A percentile compares a stretch with the other conserved stretches of the same genome.
phyloP scores from a whole-genome alignment of 2,113 vertebrate species.

The Salvator merianae region DNA sequence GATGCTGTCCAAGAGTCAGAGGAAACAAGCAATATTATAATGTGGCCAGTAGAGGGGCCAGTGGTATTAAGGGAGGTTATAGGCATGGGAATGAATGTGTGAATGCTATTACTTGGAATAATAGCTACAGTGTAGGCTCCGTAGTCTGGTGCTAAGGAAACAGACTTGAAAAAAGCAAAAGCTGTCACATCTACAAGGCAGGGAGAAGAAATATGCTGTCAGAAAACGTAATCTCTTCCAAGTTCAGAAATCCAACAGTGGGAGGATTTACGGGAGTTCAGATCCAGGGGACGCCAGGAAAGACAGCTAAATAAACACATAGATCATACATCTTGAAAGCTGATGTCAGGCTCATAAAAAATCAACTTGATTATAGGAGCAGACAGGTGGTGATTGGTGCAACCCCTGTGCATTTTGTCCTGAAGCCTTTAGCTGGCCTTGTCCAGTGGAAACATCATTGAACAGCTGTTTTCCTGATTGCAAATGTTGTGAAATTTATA shows the following conservation, averaged over 20 bases:
- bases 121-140: not conserved
- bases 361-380: constrained; percentile 74
- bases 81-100: not conserved
- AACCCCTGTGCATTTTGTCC: constrained; percentile 66
- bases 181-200: constrained; percentile 59
- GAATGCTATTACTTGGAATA: not conserved
- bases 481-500: constrained; percentile 72
- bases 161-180: constrained; percentile 48
- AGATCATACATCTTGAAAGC: constrained; percentile 75
- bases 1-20: not conserved
- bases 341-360: constrained; percentile 76
- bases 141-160: constrained; percentile 49
- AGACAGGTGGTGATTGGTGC: constrained; percentile 77
- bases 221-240: constrained; percentile 70
- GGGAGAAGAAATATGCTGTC: constrained; percentile 70
- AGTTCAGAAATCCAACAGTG: constrained; percentile 73
- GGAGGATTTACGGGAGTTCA: constrained; percentile 75
- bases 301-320: constrained; percentile 77
- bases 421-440: constrained; percentile 71
- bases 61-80: not conserved
- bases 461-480: constrained; percentile 75
- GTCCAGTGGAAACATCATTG: constrained; percentile 67
- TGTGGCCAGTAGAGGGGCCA: not conserved
- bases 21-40: not conserved
- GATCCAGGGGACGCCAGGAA: constrained; percentile 68